phyloP scores from a whole-genome alignment of 2,797 vertebrate genomes.

The Gobionotothen gibberifrons region DNA sequence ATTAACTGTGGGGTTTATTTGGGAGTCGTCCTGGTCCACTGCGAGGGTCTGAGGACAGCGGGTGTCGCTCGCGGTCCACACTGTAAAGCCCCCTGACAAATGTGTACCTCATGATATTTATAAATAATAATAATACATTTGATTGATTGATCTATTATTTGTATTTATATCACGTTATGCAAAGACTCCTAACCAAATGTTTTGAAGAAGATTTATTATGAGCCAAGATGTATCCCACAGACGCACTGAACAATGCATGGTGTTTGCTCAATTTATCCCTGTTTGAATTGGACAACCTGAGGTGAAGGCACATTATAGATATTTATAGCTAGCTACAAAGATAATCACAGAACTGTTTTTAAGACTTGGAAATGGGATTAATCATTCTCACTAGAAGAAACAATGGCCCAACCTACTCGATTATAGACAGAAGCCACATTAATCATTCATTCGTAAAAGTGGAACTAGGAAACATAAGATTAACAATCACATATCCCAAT shows the following conservation, averaged over 20 bases:
- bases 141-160: not conserved
- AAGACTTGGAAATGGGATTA: constrained; percentile 8
- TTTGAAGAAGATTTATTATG: not conserved
- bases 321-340: constrained; percentile 6
- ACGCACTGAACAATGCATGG: not conserved
- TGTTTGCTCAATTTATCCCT: not conserved
- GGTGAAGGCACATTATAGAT: constrained; percentile 14
- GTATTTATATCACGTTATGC: not conserved
- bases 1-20: too few species aligned
- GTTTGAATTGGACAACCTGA: constrained; percentile 7
- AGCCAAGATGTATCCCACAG: not conserved
- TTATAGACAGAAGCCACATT: not conserved
- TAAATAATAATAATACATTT: too few species aligned
- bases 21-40: too few species aligned
- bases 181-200: not conserved
- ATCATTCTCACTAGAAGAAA: not conserved
- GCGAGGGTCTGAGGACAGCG: too few species aligned
- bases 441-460: not conserved
- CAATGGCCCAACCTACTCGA: not conserved
- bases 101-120: too few species aligned
- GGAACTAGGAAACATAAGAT: not conserved
- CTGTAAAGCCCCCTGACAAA: too few species aligned
- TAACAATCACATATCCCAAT: not conserved
- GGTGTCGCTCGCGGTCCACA: too few species aligned
- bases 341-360: constrained; percentile 10